Evolutionary conservation across 2,113 vertebrate genomes (phyloP), one percentile per base, ranked within the genome.

Genomic region (Spermophilus dauricus): DNA sequence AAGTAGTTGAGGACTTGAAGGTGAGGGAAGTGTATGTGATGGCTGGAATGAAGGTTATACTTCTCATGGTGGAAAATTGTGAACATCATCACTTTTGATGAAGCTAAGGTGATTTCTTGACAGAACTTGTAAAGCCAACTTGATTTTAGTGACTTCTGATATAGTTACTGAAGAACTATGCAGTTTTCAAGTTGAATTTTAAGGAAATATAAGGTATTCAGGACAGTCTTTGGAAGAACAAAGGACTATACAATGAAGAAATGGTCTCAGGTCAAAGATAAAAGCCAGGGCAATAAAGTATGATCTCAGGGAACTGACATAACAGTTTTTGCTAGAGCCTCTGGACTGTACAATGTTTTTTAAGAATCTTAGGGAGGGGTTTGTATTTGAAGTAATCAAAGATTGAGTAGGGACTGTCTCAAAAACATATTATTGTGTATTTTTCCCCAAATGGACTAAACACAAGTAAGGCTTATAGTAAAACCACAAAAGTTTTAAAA

Each of bases 101-200:
- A 63, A 83, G 18, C 4, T 39, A 63, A 63, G 53, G 75, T 51
- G 58, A 53, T 72, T 94, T 94, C 34, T 39, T 26, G 42, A n/a
- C 3, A 42, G 67, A 77, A 14, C 42, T 78, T 58, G 26, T 63
- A 73, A 48, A 78, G 18, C 20, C 90, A 67, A 0, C 17, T 80
- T 30, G 11, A 2, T 67, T 80, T 42, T 58, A 65, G 53, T 56
- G 30, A 2, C 42, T 8, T 78, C 17, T 48, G 24, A 37, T 13
- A 84, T 0, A 53, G 48, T 4, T 37, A 32, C 10, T 56, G 89
- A 37, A 28, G 14, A 84, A 53, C n/a, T 51, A 28, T 56, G 56
- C 0, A 16, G 4, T 93, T 77, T 93, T 96, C 77, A 70, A 53
- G 61, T 30, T 93, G 86, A 89, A 96, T 72, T 82, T 89, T 84